Percentiles rank a stretch among this genome's conserved stretches.
Conservation (phyloP, 2,888 invertebrate species). For the Oscheius onirici region DNA sequence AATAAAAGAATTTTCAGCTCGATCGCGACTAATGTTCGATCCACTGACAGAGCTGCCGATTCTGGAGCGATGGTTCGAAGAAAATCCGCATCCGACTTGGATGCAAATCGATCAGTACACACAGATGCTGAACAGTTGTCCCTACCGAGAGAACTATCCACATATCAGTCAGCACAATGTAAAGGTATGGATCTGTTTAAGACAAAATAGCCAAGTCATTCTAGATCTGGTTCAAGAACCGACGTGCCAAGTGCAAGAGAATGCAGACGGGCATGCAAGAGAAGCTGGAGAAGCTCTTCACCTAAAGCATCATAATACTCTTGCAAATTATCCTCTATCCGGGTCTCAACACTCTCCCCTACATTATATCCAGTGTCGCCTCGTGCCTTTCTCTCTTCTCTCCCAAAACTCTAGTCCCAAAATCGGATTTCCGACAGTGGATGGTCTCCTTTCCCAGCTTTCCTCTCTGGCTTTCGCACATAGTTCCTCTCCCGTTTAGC, state of each 20-base stretch:
- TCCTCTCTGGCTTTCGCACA: conserved; percentile 21
- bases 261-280: conserved; percentile 73
- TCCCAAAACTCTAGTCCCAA: conserved; percentile 21
- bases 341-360: conserved; percentile 9
- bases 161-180: conserved; percentile 98
- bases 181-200: conserved; percentile 75
- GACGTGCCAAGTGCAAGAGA: conserved; percentile 96
- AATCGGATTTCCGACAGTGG: neutral
- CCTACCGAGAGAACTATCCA: conserved; percentile 94
- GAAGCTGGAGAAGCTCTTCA: conserved; percentile 37
- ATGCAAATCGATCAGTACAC: conserved; percentile 96
- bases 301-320: conserved; percentile 12
- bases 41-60: conserved; percentile 91
- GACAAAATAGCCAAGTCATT: conserved; percentile 1
- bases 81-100: conserved; percentile 98
- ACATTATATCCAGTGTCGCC: conserved; percentile 6
- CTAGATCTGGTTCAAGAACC: conserved; percentile 84
- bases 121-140: conserved; percentile 94
- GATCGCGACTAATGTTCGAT: conserved; percentile 98
- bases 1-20: conserved; percentile 68
- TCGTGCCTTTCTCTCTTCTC: conserved; percentile 10
- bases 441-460: conserved; percentile 23
- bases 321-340: conserved; percentile 27
- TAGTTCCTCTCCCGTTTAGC: neutral
- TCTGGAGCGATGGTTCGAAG: conserved; percentile 83